Percentiles rank a stretch among this genome's conserved stretches.
Evolutionary conservation across 2,888 invertebrate genomes (phyloP).

Genomic region (Lithophane socia): DNA sequence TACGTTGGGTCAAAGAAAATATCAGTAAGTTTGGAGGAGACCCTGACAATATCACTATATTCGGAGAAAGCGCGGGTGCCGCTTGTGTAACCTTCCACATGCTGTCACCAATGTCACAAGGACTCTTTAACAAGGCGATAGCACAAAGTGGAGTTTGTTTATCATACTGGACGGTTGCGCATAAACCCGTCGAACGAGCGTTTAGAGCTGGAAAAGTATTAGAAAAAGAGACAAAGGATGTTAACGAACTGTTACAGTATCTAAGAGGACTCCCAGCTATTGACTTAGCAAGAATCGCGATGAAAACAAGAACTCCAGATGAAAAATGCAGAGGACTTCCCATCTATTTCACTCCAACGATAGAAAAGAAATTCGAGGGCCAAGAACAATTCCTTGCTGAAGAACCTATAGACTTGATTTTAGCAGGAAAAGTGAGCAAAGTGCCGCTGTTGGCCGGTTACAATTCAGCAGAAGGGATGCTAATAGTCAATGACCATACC

Average conservation of each 20-base stretch:
- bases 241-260: slow-evolving; percentile 73
- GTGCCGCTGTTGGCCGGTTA: slow-evolving; percentile 80
- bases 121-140: slow-evolving; percentile 82
- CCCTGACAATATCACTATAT: slow-evolving; percentile 79
- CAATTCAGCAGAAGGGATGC: slow-evolving; percentile 78
- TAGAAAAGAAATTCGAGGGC: slow-evolving; percentile 76
- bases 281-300: slow-evolving; percentile 70
- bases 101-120: slow-evolving; percentile 82
- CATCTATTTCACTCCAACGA: slow-evolving; percentile 77
- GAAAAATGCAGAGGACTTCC: slow-evolving; percentile 76
- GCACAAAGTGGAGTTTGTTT: slow-evolving; percentile 81
- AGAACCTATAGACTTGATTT: slow-evolving; percentile 71
- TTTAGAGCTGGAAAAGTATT: slow-evolving; percentile 76
- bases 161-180: slow-evolving; percentile 75
- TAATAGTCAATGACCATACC: slow-evolving; percentile 66
- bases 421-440: slow-evolving; percentile 71
- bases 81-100: slow-evolving; percentile 81
- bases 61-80: slow-evolving; percentile 85
- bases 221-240: slow-evolving; percentile 77
- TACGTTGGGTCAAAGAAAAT: slow-evolving; percentile 79
- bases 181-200: slow-evolving; percentile 73
- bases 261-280: slow-evolving; percentile 74
- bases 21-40: slow-evolving; percentile 80
- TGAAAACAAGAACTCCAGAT: slow-evolving; percentile 72
- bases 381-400: slow-evolving; percentile 75